Evolutionary conservation across 53 echinoderm and acorn worm genomes (phyloP).

Genomic region (Patiria pectinifera): DNA sequence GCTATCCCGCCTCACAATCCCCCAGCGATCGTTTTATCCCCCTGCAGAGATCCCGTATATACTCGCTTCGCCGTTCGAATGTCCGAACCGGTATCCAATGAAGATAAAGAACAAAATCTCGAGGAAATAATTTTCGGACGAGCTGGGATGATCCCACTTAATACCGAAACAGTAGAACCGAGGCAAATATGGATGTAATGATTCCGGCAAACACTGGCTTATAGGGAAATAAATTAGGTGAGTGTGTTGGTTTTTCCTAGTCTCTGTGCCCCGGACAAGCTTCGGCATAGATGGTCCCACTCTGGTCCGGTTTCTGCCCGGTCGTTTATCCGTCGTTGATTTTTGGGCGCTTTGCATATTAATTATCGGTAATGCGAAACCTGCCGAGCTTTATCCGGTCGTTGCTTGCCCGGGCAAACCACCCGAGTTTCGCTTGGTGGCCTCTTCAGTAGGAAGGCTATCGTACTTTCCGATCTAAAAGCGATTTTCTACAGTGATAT

Average conservation of each 20-base stretch:
- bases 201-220: conserved; percentile 48
- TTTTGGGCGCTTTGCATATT: conserved; percentile 34
- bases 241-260: conserved; percentile 6
- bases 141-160: conserved; percentile 46
- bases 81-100: neutral
- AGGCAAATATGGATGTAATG: conserved; percentile 23
- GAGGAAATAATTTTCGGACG: conserved; percentile 41
- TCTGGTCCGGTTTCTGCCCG: neutral
- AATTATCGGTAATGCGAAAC: conserved; percentile 34
- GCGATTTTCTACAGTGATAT: neutral
- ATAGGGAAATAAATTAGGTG: conserved; percentile 50
- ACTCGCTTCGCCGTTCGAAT: neutral
- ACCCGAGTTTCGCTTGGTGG: neutral
- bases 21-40: conserved; percentile 12
- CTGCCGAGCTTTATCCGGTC: neutral
- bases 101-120: conserved; percentile 13
- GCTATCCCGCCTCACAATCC: conserved; percentile 15
- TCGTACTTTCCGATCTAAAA: neutral
- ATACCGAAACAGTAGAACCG: conserved; percentile 19
- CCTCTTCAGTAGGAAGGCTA: neutral
- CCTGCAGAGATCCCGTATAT: neutral
- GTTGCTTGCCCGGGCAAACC: neutral
- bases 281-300: neutral
- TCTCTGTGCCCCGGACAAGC: neutral
- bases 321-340: too few relatives aligned